Evolutionary conservation across 2,888 invertebrate species (phyloP), one percentile per base, ranked within the genome.

Genomic region (Empis livida): DNA sequence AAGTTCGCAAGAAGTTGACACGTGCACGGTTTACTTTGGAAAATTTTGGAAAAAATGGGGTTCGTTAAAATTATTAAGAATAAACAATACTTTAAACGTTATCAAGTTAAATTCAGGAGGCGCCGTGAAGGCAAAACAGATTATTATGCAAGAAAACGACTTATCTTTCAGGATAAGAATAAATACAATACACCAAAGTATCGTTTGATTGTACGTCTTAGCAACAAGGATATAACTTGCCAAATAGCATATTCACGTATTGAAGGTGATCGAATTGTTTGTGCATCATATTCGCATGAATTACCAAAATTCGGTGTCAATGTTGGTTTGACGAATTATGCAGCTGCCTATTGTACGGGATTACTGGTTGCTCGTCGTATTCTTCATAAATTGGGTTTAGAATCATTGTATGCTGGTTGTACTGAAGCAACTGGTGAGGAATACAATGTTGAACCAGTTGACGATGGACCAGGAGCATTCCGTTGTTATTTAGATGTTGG

Each of bases 111-210:
- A 65, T 93, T 92, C 75, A 89, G 89, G 78, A 91, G 93, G 88
- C 89, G 93, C 73, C 84, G 92, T 66, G 90, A 97, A 72, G 97
- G 99, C 53, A 95, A 92, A 75, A 99, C 99, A 56, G 99, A 99
- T 71, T 99, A 97, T 74, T 96, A 92, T 79, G 99, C 99, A 54
- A 83, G 99, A 47, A 95, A 95, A 73, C 86, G 96, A 54, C 78
- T 99, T 50, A 87, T 90, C 59, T 84, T 96, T 61, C 99, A 99
- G 71, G 97, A 96, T 70, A 99, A 99, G 77, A 99, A 99, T 75
- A 99, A 99, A 74, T 99, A 99, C 78, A 99, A 99, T 71, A 99
- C 99, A 8, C 99, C 99, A 41, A 99, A 99, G 73, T 99, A 99
- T 71, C 88, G 99, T 57, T 72, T 99, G 70, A 91, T 96, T 67